These are phyloP conservation scores for Cheilosia impressa DNA, from an alignment of 2,888 invertebrate genomes.

Conservation along the genomic window DNA sequence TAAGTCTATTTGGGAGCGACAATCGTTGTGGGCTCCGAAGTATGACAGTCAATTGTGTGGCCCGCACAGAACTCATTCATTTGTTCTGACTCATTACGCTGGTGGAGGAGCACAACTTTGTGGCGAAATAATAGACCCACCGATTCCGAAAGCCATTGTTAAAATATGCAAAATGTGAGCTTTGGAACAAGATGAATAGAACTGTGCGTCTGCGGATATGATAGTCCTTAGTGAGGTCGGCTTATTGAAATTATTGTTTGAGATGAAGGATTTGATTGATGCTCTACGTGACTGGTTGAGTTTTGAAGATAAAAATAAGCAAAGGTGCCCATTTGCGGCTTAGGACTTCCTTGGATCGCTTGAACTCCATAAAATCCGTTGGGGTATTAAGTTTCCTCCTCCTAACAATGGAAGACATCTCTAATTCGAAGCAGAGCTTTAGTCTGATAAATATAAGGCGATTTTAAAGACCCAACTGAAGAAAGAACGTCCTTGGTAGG, in stretches of 20 bases:
- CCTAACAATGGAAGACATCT: too few species aligned
- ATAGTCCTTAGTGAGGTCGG: neutral
- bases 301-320: too few species aligned
- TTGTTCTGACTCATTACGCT: conserved; percentile 52
- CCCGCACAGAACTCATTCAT: conserved; percentile 14
- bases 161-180: conserved; percentile 24
- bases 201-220: neutral
- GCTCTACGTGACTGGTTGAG: neutral
- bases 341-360: too few species aligned
- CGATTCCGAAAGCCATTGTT: conserved; percentile 25
- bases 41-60: conserved; percentile 33
- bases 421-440: too few species aligned
- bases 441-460: too few species aligned
- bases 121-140: conserved; percentile 28
- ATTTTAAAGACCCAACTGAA: too few species aligned
- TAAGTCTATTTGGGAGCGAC: conserved; percentile 26
- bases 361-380: too few species aligned
- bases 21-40: neutral
- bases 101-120: neutral
- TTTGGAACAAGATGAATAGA: neutral
- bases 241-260: neutral
- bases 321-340: too few species aligned
- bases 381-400: too few species aligned
- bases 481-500: too few species aligned
- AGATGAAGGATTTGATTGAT: neutral